These are phyloP conservation scores for Eledona agricola DNA, from an alignment of 2,888 invertebrate species.

Conservation along the genomic window DNA sequence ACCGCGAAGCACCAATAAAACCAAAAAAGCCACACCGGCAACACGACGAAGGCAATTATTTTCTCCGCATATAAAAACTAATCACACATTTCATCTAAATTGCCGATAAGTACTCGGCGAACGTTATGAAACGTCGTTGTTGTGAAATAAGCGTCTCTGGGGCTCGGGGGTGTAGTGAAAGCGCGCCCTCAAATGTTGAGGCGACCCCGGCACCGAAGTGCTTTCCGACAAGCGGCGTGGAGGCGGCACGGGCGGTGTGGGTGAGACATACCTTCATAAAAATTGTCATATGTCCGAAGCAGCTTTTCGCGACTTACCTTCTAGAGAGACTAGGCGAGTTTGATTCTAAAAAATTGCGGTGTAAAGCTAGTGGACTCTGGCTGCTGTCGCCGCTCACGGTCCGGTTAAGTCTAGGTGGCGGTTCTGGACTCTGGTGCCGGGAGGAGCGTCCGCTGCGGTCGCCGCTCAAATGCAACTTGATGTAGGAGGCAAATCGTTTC, in stretches of 20 bases:
- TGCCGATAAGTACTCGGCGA: constrained; percentile 35
- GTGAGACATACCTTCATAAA: constrained; percentile 67
- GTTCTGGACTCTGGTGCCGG: constrained; percentile 69
- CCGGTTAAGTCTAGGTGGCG: constrained; percentile 65
- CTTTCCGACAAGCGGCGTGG: constrained; percentile 74
- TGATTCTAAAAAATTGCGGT: constrained; percentile 68
- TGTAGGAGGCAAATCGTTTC: constrained; percentile 84
- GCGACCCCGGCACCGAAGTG: constrained; percentile 74
- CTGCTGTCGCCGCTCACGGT: constrained; percentile 53
- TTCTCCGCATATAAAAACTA: constrained; percentile 23
- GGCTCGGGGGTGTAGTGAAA: constrained; percentile 70
- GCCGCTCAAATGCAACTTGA: constrained; percentile 76
- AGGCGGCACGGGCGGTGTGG: constrained; percentile 70
- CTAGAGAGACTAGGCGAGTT: constrained; percentile 67
- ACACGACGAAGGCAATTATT: constrained; percentile 33
- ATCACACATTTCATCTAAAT: constrained; percentile 7
- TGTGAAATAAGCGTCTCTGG: constrained; percentile 66
- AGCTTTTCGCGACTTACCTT: constrained; percentile 61
- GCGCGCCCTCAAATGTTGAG: constrained; percentile 72
- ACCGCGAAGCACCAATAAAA: constrained; percentile 22
- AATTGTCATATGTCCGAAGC: constrained; percentile 4
- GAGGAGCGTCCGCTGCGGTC: constrained; percentile 62
- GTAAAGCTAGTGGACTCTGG: constrained; percentile 66
- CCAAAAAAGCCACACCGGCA: constrained; percentile 23
- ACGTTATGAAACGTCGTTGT: constrained; percentile 58